Evolutionary conservation across 2,797 vertebrate species (phyloP).

Genomic region (Mycteria americana): DNA sequence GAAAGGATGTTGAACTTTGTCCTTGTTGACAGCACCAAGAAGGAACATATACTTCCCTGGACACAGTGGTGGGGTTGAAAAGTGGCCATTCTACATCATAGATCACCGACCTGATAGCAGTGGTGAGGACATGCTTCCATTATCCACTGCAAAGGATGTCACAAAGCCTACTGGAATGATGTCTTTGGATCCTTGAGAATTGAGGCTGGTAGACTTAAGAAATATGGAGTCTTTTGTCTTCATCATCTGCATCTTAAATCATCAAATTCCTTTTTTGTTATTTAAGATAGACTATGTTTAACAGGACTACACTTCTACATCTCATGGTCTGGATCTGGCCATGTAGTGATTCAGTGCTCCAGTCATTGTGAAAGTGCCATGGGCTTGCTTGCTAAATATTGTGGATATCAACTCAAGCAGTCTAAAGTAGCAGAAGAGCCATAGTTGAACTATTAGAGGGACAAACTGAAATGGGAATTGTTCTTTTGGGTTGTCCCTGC

Average conservation of each 20-base stretch:
- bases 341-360: background rate
- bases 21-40: background rate
- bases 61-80: background rate
- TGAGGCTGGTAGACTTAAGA: background rate
- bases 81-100: background rate
- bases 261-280: background rate
- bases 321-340: background rate
- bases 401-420: background rate
- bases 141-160: background rate
- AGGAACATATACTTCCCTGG: background rate
- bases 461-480: background rate
- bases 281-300: background rate
- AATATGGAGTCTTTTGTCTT: background rate
- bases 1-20: background rate
- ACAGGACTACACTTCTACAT: background rate
- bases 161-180: background rate
- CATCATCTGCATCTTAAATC: background rate
- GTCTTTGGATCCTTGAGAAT: background rate
- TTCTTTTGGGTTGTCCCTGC: background rate
- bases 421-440: background rate
- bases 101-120: background rate
- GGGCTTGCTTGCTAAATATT: background rate
- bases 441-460: background rate
- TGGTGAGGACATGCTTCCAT: background rate
- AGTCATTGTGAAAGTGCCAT: background rate